Evolutionary conservation across 2,113 vertebrate genomes (phyloP).

Genomic region (Mixornis gularis): DNA sequence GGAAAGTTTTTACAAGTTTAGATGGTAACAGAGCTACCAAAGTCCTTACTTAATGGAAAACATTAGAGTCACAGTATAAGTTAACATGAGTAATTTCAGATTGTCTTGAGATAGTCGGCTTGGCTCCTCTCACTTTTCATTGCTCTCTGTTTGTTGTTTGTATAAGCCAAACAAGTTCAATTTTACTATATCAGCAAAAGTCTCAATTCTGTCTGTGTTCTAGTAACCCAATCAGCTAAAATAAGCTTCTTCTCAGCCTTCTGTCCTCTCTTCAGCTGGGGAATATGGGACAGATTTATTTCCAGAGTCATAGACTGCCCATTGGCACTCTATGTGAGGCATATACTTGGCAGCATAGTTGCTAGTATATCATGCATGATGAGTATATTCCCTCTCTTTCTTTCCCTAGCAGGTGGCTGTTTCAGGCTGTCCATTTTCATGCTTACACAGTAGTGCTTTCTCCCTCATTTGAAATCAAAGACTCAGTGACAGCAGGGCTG

Average conservation of each 20-base stretch:
- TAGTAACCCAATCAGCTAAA: slow-evolving; percentile 28
- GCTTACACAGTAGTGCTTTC: slow-evolving; percentile 38
- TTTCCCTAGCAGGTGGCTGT: slow-evolving; percentile 32
- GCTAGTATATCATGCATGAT: not conserved
- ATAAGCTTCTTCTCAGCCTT: slow-evolving; percentile 29
- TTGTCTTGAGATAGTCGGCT: not conserved
- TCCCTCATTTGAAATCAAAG: slow-evolving; percentile 41
- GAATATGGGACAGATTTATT: slow-evolving; percentile 16
- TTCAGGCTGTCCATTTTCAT: slow-evolving; percentile 36
- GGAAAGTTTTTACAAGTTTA: not conserved
- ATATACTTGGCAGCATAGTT: not conserved
- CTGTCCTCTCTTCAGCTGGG: not conserved
- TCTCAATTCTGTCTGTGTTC: not conserved
- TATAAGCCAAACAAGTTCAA: not conserved
- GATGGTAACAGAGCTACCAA: not conserved
- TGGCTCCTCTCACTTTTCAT: not conserved
- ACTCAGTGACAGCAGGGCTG: not conserved
- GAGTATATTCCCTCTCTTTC: not conserved
- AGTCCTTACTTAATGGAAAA: not conserved
- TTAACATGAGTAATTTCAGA: not conserved
- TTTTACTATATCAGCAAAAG: not conserved
- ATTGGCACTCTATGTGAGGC: not conserved
- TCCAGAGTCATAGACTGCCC: not conserved
- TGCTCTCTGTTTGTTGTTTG: not conserved
- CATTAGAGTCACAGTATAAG: not conserved